A percentile compares a stretch with the other conserved stretches of the same genome.
Evolutionary conservation across 2,797 vertebrate species (phyloP).

Genomic region (Alcedo quadribrachys): DNA sequence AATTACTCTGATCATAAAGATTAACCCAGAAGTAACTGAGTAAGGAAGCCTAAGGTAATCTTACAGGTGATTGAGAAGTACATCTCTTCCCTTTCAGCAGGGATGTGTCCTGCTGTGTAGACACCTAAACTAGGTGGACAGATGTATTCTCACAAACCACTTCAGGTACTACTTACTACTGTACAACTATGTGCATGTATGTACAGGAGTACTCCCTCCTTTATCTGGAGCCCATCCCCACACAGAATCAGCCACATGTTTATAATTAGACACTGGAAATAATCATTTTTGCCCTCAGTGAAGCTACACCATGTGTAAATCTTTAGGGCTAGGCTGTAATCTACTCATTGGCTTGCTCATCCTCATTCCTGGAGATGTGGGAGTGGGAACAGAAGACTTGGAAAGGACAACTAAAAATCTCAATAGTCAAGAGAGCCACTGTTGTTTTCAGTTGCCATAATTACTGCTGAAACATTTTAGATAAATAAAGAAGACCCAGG

Average conservation of each 20-base stretch:
- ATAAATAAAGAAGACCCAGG: background rate
- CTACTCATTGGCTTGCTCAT: background rate
- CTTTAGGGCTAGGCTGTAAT: background rate
- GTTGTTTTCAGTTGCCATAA: background rate
- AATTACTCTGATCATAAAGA: background rate
- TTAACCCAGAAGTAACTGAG: background rate
- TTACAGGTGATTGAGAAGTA: background rate
- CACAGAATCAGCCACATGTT: background rate
- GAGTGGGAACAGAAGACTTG: slow-evolving; percentile 14
- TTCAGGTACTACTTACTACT: background rate
- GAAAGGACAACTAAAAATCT: background rate
- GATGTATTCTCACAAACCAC: background rate
- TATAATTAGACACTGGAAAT: background rate
- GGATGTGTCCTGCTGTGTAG: background rate
- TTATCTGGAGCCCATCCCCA: background rate
- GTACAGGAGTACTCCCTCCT: background rate
- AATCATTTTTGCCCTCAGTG: background rate
- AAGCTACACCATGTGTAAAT: background rate
- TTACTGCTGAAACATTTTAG: background rate
- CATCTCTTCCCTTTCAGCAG: background rate
- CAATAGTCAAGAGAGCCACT: background rate
- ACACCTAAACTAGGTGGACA: background rate
- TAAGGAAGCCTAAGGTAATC: background rate
- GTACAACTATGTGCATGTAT: background rate
- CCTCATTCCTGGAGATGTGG: background rate